phyloP scores from a whole-genome alignment of 2,888 invertebrate genomes.

The Trichogramma dendrolimi region DNA sequence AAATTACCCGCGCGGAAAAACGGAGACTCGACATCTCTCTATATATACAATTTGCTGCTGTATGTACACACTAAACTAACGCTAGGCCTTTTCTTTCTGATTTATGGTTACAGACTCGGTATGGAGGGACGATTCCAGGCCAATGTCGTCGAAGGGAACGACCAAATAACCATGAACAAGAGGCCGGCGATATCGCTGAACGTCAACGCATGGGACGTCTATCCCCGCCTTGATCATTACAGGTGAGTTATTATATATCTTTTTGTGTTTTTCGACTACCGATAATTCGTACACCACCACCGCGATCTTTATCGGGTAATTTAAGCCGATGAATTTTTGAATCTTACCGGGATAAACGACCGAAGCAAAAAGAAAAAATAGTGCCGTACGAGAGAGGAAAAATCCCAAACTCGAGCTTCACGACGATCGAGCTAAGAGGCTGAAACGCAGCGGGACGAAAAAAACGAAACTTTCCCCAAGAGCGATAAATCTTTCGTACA shows the following conservation, averaged over 20 bases:
- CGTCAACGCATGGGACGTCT: slow-evolving; percentile 50
- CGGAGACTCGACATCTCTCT: no score
- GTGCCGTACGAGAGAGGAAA: no score
- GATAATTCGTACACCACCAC: background rate
- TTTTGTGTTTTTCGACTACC: background rate
- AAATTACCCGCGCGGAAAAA: no score
- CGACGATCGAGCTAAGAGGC: no score
- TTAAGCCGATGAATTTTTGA: no score
- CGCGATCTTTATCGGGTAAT: no score
- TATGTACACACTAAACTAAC: background rate
- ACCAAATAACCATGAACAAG: slow-evolving; percentile 40
- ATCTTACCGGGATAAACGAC: no score
- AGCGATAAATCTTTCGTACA: no score
- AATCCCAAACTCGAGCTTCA: no score
- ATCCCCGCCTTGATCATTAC: slow-evolving; percentile 48
- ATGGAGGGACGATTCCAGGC: slow-evolving; percentile 41
- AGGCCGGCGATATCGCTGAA: slow-evolving; percentile 46
- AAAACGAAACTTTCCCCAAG: no score
- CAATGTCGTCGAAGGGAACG: slow-evolving; percentile 36
- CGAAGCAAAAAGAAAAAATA: no score
- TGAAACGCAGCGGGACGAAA: no score
- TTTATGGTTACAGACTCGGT: slow-evolving; percentile 36
- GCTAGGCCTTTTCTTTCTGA: background rate
- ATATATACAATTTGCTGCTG: background rate
- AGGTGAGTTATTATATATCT: slow-evolving; percentile 36